A percentile compares a stretch with the other conserved stretches of the same genome.
Conservation (phyloP, 2,797 vertebrate genomes). For the Emydoidea blandingii region DNA sequence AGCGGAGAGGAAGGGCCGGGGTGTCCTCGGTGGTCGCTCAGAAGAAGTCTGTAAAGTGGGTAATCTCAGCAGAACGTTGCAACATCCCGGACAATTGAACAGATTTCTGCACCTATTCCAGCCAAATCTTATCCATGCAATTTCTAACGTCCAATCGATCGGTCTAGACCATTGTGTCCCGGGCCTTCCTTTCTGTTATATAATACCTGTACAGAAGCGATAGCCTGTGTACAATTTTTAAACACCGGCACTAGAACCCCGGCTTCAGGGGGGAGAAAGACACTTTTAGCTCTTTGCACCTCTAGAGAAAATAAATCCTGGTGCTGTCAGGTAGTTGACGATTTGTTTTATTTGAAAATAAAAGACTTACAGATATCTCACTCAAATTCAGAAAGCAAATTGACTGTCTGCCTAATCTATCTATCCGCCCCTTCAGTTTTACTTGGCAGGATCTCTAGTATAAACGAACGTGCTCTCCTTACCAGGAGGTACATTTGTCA, state of each 20-base stretch:
- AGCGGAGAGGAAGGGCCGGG: neutral
- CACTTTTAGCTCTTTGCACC: neutral
- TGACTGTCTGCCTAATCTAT: neutral
- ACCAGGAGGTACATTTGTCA: neutral
- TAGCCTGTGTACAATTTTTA: neutral
- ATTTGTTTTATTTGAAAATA: accelerated
- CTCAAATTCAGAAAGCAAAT: neutral
- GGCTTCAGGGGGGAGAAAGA: neutral
- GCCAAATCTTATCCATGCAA: neutral
- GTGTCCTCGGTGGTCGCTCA: neutral
- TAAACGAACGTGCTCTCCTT: neutral
- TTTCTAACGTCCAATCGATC: neutral
- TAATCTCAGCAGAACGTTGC: neutral
- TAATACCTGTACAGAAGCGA: neutral
- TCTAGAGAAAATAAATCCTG: neutral
- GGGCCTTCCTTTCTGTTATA: neutral
- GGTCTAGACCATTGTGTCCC: neutral
- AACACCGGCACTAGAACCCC: neutral
- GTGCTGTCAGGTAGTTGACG: neutral
- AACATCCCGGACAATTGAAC: neutral
- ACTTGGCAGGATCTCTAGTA: too few relatives aligned
- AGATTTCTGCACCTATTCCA: neutral
- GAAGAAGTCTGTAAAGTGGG: neutral
- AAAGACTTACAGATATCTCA: neutral
- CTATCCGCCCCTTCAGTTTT: neutral